phyloP scores from a whole-genome alignment of 1,140 invertebrate species.

The Panulirus ornatus region DNA sequence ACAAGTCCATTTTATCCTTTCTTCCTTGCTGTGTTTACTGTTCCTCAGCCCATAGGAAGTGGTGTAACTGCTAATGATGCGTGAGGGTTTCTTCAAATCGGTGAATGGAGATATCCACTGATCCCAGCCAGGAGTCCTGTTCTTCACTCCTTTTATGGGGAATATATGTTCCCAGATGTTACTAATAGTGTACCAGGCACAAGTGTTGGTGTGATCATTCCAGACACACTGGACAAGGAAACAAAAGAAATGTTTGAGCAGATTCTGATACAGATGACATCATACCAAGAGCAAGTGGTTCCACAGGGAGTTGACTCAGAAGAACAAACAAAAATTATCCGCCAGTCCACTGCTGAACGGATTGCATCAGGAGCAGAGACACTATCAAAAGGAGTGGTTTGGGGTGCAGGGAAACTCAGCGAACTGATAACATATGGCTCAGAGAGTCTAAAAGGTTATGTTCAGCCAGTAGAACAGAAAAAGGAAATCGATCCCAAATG shows the following conservation, averaged over 20 bases:
- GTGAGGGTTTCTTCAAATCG: conserved; percentile 81
- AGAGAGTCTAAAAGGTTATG: conserved; percentile 81
- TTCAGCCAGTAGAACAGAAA: conserved; percentile 79
- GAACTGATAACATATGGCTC: conserved; percentile 82
- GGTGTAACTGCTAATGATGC: background rate
- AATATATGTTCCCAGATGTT: conserved; percentile 86
- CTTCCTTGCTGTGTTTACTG: conserved; percentile 79
- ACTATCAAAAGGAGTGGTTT: conserved; percentile 83
- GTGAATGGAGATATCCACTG: conserved; percentile 85
- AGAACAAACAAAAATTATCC: conserved; percentile 1
- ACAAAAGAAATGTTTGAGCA: conserved; percentile 82
- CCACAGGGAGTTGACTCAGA: conserved; percentile 41
- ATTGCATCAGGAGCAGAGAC: conserved; percentile 81
- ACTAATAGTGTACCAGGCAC: conserved; percentile 78
- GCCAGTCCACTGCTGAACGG: conserved; percentile 37
- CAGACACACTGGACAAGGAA: conserved; percentile 79
- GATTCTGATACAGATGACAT: conserved; percentile 80
- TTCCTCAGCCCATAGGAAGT: conserved; percentile 53
- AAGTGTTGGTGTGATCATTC: conserved; percentile 83
- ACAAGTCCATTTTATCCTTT: conserved; percentile 82
- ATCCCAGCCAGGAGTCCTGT: conserved; percentile 84
- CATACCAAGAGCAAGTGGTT: conserved; percentile 76
- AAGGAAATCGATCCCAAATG: conserved; percentile 79
- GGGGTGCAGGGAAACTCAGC: conserved; percentile 83
- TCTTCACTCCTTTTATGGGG: conserved; percentile 83